Conservation (phyloP, 2,113 vertebrate species). For the Calyptomena viridis region DNA sequence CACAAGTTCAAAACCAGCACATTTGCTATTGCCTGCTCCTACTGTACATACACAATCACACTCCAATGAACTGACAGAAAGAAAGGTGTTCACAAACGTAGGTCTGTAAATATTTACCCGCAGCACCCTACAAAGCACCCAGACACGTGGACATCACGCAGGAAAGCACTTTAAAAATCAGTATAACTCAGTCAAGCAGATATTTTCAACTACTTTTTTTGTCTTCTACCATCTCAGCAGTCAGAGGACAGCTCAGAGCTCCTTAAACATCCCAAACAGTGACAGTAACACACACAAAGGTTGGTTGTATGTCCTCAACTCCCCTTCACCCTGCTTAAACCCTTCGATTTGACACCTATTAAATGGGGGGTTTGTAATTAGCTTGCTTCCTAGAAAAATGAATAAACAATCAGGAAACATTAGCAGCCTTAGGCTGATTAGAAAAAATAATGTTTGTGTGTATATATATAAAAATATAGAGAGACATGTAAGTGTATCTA, state of each 20-base stretch:
- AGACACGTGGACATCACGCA: background rate
- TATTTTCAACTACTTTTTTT: background rate
- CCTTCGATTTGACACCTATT: background rate
- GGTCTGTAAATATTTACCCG: constrained; percentile 30
- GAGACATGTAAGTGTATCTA: background rate
- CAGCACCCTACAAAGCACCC: constrained; percentile 16
- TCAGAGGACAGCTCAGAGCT: background rate
- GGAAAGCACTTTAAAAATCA: constrained; percentile 6
- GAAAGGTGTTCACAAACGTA: background rate
- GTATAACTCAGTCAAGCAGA: background rate
- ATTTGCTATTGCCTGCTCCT: background rate
- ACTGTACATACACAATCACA: background rate
- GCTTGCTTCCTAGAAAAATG: background rate
- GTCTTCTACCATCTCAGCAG: background rate
- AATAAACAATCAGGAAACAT: background rate
- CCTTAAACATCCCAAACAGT: background rate
- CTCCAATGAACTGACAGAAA: constrained; percentile 3
- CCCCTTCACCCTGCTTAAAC: background rate
- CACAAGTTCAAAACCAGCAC: background rate
- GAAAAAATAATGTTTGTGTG: background rate
- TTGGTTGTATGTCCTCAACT: background rate
- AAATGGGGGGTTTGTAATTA: background rate
- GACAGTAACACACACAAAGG: background rate
- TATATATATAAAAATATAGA: background rate
- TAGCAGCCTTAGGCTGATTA: background rate